Evolutionary conservation across 2,888 invertebrate species (phyloP).

Genomic region (Synergus itoensis): DNA sequence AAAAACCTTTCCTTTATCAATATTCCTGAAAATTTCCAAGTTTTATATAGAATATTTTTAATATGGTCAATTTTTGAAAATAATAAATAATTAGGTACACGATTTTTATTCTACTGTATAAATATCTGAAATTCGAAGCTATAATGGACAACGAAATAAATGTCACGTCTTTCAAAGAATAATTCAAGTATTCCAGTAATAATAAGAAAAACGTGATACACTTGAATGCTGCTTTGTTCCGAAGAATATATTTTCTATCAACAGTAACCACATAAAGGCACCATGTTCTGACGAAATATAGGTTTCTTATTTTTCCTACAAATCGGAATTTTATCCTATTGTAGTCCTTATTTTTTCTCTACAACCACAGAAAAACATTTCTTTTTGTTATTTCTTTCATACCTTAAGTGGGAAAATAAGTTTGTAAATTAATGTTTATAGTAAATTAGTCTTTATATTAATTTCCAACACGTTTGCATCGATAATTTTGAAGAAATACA

Average conservation of each 20-base stretch:
- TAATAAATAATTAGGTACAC: neutral
- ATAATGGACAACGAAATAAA: neutral
- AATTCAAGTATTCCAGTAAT: neutral
- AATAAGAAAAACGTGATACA: neutral
- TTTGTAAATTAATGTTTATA: neutral
- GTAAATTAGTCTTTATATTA: neutral
- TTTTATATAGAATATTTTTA: too few species aligned
- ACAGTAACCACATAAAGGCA: neutral
- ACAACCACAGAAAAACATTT: constrained; percentile 2
- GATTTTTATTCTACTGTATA: neutral
- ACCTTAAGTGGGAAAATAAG: neutral
- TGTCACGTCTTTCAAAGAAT: neutral
- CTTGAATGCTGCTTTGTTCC: neutral
- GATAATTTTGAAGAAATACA: neutral
- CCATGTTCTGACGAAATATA: neutral
- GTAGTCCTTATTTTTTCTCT: neutral
- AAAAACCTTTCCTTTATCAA: too few species aligned
- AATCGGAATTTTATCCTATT: neutral
- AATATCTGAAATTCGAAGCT: neutral
- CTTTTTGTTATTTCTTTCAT: neutral
- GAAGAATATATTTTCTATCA: neutral
- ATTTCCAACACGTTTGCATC: neutral
- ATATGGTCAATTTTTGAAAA: neutral
- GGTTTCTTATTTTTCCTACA: neutral
- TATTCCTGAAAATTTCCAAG: too few species aligned